A percentile compares a stretch with the other conserved stretches of the same genome.
Conservation (phyloP, 2,797 vertebrate genomes). For the Anolis apletophallus region DNA sequence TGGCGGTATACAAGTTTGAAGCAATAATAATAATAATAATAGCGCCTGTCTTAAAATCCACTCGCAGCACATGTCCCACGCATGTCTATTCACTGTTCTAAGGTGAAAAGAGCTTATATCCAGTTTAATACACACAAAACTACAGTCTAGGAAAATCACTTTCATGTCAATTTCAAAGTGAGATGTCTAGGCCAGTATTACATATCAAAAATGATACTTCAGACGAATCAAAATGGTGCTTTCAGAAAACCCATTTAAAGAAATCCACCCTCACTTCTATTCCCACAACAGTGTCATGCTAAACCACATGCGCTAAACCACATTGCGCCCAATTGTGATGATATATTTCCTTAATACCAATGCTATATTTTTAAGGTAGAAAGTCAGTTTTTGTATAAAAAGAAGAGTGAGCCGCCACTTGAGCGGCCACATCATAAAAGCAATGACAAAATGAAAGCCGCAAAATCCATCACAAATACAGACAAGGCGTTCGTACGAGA, state of each 20-base stretch:
- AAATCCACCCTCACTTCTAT: not conserved
- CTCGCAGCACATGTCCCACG: not conserved
- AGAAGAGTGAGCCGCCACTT: not conserved
- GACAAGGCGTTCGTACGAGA: not conserved
- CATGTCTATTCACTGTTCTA: not conserved
- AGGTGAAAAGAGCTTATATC: not conserved
- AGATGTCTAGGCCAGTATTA: not conserved
- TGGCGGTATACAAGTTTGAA: no score
- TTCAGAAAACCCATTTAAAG: not conserved
- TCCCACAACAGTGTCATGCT: not conserved
- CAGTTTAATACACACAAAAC: not conserved
- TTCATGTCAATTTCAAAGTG: not conserved
- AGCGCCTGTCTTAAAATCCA: no score
- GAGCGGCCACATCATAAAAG: not conserved
- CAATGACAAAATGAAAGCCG: not conserved
- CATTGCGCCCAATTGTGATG: not conserved
- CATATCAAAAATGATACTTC: constrained; percentile 4
- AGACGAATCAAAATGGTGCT: not conserved
- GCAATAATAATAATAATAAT: no score
- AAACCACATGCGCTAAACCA: not conserved
- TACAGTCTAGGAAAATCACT: not conserved
- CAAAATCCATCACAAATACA: not conserved
- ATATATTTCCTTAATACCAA: not conserved
- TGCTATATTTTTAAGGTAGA: not conserved
- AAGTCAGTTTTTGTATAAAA: not conserved